Percentiles rank a stretch among this genome's conserved stretches.
Conservation (phyloP, 2,113 vertebrate genomes). For the Triplophysa siluroides region DNA sequence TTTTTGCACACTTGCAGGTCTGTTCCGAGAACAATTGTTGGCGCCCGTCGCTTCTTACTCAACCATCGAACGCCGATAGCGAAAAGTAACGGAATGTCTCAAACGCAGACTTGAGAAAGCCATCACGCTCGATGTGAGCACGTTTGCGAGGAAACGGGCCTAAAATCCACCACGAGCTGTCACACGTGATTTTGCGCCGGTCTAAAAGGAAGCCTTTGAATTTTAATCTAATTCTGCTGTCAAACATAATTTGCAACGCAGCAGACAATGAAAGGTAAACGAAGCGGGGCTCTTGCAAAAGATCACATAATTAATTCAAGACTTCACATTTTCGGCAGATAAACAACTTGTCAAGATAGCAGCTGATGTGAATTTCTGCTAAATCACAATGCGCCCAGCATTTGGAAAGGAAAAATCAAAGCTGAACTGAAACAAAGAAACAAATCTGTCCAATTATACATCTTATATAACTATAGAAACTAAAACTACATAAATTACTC, state of each 20-base stretch:
- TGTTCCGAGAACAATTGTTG: neutral
- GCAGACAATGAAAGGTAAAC: constrained; percentile 45
- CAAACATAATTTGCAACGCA: constrained; percentile 47
- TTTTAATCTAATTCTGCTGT: constrained; percentile 51
- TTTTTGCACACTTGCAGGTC: no score
- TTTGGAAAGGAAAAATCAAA: constrained; percentile 38
- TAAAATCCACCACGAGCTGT: constrained; percentile 32
- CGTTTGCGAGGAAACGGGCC: neutral
- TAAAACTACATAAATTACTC: neutral
- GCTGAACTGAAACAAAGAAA: neutral
- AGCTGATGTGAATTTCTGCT: constrained; percentile 39
- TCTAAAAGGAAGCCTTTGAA: constrained; percentile 44
- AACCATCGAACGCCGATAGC: neutral
- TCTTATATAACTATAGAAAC: neutral
- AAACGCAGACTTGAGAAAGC: neutral
- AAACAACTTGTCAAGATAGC: constrained; percentile 38
- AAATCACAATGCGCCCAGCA: constrained; percentile 13
- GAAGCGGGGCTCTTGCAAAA: constrained; percentile 36
- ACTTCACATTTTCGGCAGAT: constrained; percentile 28
- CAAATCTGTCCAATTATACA: neutral
- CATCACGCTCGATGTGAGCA: neutral
- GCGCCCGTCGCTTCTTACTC: neutral
- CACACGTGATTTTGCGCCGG: constrained; percentile 43
- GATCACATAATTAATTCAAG: constrained; percentile 48
- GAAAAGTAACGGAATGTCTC: neutral